These are phyloP conservation scores for Hypothenemus hampei DNA, from an alignment of 1,140 invertebrate genomes.

Conservation along the genomic window DNA sequence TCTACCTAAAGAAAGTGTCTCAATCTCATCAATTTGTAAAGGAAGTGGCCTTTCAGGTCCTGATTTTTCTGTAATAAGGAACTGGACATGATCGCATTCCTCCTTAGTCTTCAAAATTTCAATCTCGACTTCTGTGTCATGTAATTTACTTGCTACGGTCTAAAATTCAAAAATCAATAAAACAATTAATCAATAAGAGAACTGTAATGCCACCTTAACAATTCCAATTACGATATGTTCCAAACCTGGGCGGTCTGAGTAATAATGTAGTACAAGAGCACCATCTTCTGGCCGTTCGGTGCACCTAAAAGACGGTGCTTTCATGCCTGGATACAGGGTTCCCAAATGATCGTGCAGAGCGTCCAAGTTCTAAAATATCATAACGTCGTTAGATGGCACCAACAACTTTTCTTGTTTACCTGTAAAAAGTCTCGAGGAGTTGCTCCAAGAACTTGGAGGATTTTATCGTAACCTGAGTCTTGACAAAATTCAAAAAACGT, in stretches of 20 bases:
- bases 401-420: slow-evolving; percentile 48
- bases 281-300: slow-evolving; percentile 81
- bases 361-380: slow-evolving; percentile 71
- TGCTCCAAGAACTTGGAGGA: slow-evolving; percentile 86
- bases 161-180: slow-evolving; percentile 42
- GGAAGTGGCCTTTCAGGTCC: slow-evolving; percentile 55
- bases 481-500: slow-evolving; percentile 94
- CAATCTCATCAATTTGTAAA: slow-evolving; percentile 65
- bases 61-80: slow-evolving; percentile 83
- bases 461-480: slow-evolving; percentile 91
- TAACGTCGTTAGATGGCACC: slow-evolving; percentile 2
- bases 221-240: slow-evolving; percentile 93
- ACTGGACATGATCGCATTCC: slow-evolving; percentile 89
- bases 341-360: slow-evolving; percentile 90
- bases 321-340: slow-evolving; percentile 89
- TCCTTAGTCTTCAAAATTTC: slow-evolving; percentile 81
- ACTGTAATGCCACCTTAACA: slow-evolving; percentile 67
- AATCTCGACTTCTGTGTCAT: slow-evolving; percentile 87
- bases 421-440: slow-evolving; percentile 87
- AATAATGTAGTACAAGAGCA: slow-evolving; percentile 83
- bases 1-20: slow-evolving; percentile 65
- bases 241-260: slow-evolving; percentile 86
- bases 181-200: slow-evolving; percentile 4
- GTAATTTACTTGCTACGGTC: slow-evolving; percentile 88
- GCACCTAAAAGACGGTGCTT: slow-evolving; percentile 86